Evolutionary conservation across 2,797 vertebrate species (phyloP).

Genomic region (Adrianichthys oophorus): DNA sequence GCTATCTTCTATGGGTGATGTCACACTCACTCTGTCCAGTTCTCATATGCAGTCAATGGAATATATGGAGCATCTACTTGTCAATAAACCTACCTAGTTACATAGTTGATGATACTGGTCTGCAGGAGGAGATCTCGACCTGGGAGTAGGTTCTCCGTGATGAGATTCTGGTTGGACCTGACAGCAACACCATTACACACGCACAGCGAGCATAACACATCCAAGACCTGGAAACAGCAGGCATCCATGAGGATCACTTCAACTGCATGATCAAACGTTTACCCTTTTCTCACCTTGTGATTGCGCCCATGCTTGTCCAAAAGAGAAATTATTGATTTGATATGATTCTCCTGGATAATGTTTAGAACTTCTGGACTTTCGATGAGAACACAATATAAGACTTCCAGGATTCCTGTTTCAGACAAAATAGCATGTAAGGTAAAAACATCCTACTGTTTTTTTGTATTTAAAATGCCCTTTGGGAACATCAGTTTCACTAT

Average conservation of each 20-base stretch:
- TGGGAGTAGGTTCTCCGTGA: conserved; percentile 94
- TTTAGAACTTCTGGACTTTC: conserved; percentile 96
- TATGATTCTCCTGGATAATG: conserved; percentile 97
- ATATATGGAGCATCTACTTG: not conserved
- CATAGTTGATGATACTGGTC: conserved; percentile 92
- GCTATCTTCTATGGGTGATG: too few relatives aligned
- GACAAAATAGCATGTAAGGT: conserved; percentile 5
- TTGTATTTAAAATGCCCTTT: not conserved
- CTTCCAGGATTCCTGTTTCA: conserved; percentile 90
- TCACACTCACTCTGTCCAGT: too few relatives aligned
- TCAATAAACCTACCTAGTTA: conserved; percentile 82
- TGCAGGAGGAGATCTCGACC: conserved; percentile 92
- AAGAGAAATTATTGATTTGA: conserved; percentile 95
- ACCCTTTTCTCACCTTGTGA: conserved; percentile 83
- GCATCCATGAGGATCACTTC: not conserved
- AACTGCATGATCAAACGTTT: not conserved
- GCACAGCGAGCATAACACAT: conserved; percentile 93
- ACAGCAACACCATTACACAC: conserved; percentile 96
- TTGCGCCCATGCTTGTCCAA: conserved; percentile 95
- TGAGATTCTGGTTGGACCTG: conserved; percentile 95
- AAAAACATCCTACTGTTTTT: not conserved
- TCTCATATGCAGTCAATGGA: too few relatives aligned
- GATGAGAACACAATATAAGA: conserved; percentile 93
- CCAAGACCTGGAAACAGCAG: conserved; percentile 81
- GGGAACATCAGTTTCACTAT: not conserved